phyloP scores from a whole-genome alignment of 2,113 vertebrate species.

The Pedionomus torquatus region DNA sequence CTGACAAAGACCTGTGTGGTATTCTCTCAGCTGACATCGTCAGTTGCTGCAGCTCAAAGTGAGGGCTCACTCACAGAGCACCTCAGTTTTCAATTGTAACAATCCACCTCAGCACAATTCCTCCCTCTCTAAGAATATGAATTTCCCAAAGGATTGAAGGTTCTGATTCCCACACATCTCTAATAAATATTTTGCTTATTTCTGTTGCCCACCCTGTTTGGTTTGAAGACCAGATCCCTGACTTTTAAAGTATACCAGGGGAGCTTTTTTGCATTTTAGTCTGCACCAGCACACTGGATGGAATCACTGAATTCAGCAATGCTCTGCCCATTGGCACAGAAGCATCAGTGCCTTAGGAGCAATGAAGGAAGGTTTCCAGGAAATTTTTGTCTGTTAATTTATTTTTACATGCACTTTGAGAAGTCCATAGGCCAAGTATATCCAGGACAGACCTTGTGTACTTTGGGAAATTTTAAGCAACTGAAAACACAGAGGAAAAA shows the following conservation, averaged over 20 bases:
- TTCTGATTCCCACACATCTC: not conserved
- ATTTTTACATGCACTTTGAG: not conserved
- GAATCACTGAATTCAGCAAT: not conserved
- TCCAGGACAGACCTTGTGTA: not conserved
- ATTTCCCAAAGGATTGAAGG: not conserved
- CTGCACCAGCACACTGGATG: not conserved
- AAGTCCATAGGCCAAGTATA: not conserved
- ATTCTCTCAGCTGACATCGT: not conserved
- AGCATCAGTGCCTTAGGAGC: not conserved
- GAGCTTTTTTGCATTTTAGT: not conserved
- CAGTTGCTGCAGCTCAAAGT: not conserved
- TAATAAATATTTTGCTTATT: not conserved
- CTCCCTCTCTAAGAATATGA: not conserved
- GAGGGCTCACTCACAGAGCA: not conserved
- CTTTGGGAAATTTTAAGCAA: not conserved
- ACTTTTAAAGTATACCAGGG: not conserved
- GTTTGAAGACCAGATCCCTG: not conserved
- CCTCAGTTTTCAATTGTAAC: not conserved
- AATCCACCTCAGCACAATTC: not conserved
- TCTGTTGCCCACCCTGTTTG: not conserved
- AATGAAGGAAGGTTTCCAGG: not conserved
- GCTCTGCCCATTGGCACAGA: not conserved
- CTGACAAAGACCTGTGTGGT: not conserved
- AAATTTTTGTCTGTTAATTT: not conserved
- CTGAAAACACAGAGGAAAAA: not conserved